These are phyloP conservation scores for Danio aesculapii DNA, from an alignment of 2,797 vertebrate genomes.

Conservation along the genomic window DNA sequence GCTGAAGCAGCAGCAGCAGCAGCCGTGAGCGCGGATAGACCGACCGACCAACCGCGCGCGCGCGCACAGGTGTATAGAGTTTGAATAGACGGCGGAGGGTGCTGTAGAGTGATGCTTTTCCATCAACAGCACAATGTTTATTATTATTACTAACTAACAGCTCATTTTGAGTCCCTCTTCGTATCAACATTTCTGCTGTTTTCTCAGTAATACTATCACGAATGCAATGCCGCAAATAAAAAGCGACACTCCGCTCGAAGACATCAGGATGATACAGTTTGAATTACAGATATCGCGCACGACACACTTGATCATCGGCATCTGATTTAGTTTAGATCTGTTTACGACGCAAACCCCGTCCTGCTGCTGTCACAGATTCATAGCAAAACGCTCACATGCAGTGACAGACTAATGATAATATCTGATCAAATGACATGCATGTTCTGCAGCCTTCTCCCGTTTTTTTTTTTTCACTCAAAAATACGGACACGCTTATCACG, in stretches of 20 bases:
- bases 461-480: background rate
- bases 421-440: background rate
- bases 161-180: background rate
- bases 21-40: background rate
- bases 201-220: background rate
- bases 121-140: background rate
- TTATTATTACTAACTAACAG: background rate
- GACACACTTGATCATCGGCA: conserved; percentile 68
- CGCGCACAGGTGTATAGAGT: conserved; percentile 15
- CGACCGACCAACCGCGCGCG: background rate
- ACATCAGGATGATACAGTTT: background rate
- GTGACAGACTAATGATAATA: background rate
- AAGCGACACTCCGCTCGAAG: background rate
- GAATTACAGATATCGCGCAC: conserved; percentile 6
- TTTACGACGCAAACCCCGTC: conserved; percentile 66
- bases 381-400: conserved; percentile 10
- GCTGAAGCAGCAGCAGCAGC: background rate
- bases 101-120: conserved; percentile 3
- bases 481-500: conserved; percentile 9
- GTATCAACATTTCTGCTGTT: background rate
- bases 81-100: conserved; percentile 23
- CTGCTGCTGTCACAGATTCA: conserved; percentile 54
- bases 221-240: background rate
- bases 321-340: conserved; percentile 50
- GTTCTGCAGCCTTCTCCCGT: background rate